A percentile compares a stretch with the other conserved stretches of the same genome.
These are phyloP conservation scores for Drosophila orena DNA, from an alignment of 1,140 invertebrate genomes.

Conservation along the genomic window DNA sequence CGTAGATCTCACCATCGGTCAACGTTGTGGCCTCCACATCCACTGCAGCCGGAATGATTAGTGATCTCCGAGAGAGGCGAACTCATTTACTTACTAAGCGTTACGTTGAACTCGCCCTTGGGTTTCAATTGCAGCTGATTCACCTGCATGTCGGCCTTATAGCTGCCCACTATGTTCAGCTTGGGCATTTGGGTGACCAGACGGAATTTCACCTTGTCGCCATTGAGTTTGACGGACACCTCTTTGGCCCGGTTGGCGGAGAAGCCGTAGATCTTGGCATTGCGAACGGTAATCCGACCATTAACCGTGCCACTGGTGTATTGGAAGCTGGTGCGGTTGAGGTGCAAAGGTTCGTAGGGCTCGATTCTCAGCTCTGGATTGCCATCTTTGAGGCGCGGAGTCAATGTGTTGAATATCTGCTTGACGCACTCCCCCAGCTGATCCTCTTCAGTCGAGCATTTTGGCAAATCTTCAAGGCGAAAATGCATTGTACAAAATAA, in stretches of 20 bases:
- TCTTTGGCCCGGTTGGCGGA: conserved; percentile 38
- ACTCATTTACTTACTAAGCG: conserved; percentile 58
- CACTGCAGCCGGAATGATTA: conserved; percentile 35
- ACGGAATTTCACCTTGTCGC: conserved; percentile 54
- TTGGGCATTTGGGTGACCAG: conserved; percentile 48
- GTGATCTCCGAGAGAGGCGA: not conserved
- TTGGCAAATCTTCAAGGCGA: conserved; percentile 32
- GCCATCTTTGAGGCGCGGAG: conserved; percentile 59
- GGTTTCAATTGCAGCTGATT: conserved; percentile 75
- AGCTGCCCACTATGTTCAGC: conserved; percentile 68
- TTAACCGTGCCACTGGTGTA: conserved; percentile 57
- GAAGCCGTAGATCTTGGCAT: conserved; percentile 66
- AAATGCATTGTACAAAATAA: not conserved
- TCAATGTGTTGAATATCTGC: conserved; percentile 53
- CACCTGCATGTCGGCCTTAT: conserved; percentile 77
- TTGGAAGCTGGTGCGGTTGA: conserved; percentile 68
- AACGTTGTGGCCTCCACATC: conserved; percentile 57
- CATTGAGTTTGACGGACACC: conserved; percentile 42
- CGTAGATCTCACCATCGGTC: conserved; percentile 62
- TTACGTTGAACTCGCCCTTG: conserved; percentile 78
- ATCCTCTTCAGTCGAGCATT: conserved; percentile 53
- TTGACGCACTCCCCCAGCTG: conserved; percentile 67
- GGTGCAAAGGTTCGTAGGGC: conserved; percentile 69
- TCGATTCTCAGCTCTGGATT: conserved; percentile 60
- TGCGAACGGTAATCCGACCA: conserved; percentile 66